A percentile compares a stretch with the other conserved stretches of the same genome.
Evolutionary conservation across 1,140 invertebrate genomes (phyloP).

Genomic region (Tetragnatha versicolor): DNA sequence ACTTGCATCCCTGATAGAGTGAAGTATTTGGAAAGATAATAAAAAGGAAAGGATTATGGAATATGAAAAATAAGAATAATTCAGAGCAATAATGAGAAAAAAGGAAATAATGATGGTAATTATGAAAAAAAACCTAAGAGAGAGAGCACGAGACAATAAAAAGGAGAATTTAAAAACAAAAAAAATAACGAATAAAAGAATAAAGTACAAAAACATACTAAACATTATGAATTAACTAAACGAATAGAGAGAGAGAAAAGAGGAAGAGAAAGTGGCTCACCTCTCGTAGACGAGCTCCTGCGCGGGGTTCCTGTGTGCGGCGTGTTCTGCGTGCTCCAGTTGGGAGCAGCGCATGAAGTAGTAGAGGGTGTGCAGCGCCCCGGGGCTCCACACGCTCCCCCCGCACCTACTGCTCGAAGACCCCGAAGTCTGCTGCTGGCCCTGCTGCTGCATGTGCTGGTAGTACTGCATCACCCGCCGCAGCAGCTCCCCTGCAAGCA

Average conservation of each 20-base stretch:
- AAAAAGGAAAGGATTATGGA: no score
- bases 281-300: slow-evolving; percentile 85
- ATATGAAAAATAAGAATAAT: no score
- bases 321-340: slow-evolving; percentile 70
- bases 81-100: no score
- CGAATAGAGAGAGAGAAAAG: background rate
- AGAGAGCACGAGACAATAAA: no score
- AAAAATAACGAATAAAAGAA: background rate
- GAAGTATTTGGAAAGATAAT: no score
- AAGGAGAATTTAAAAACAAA: no score
- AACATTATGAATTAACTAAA: background rate
- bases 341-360: slow-evolving; percentile 93
- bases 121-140: no score
- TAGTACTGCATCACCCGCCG: slow-evolving; percentile 67
- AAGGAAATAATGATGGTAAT: no score
- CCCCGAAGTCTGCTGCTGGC: no score
- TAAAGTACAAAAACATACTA: background rate
- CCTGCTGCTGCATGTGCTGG: slow-evolving; percentile 57
- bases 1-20: no score
- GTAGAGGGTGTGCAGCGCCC: slow-evolving; percentile 73
- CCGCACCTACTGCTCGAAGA: background rate
- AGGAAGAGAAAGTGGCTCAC: slow-evolving; percentile 2
- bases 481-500: slow-evolving; percentile 70
- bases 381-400: slow-evolving; percentile 59
- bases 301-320: slow-evolving; percentile 57